Evolutionary conservation across 2,888 invertebrate species (phyloP).

Genomic region (Xestoiulus laeticollis): DNA sequence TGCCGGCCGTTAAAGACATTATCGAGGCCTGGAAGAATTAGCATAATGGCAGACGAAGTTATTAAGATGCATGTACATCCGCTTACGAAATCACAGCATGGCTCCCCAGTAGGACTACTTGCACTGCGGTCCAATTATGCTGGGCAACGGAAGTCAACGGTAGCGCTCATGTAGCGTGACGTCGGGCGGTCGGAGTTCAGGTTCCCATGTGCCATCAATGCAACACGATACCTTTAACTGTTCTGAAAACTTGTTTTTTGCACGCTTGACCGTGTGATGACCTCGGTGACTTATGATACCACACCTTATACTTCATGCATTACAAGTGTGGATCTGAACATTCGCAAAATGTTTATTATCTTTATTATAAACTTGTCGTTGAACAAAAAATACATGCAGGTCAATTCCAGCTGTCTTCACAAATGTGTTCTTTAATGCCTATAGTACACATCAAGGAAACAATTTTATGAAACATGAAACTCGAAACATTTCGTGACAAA

Average conservation of each 20-base stretch:
- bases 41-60: conserved; percentile 6
- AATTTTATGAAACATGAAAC: too few species aligned
- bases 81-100: neutral
- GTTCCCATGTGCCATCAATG: neutral
- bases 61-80: conserved; percentile 17
- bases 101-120: neutral
- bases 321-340: too few species aligned
- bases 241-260: neutral
- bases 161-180: neutral
- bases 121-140: neutral
- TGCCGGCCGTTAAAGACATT: conserved; percentile 10
- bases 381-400: too few species aligned
- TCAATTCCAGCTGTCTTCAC: too few species aligned
- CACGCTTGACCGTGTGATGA: neutral
- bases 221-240: neutral
- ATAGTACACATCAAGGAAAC: too few species aligned
- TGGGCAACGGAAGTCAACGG: neutral
- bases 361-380: too few species aligned
- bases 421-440: too few species aligned
- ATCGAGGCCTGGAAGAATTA: neutral
- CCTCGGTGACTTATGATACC: neutral
- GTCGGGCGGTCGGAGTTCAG: neutral
- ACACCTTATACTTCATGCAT: too few species aligned
- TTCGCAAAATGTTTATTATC: too few species aligned
- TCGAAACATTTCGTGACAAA: too few species aligned